Evolutionary conservation across 2,888 invertebrate genomes (phyloP).

Genomic region (Dasysyrphus albostriatus): DNA sequence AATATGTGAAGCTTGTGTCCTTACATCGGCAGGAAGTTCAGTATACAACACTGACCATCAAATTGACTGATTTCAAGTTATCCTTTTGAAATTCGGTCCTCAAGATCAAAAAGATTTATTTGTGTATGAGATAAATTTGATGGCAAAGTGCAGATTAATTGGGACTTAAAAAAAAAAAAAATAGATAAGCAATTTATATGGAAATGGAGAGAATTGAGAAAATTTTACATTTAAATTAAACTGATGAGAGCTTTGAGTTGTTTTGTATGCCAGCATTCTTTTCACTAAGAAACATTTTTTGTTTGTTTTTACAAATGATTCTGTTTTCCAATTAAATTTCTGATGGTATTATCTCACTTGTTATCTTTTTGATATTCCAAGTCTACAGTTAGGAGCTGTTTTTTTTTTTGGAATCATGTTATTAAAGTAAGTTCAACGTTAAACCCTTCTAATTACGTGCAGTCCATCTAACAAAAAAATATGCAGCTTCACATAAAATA

Average conservation of each 20-base stretch:
- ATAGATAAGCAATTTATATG: background rate
- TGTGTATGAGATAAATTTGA: background rate
- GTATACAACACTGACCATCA: background rate
- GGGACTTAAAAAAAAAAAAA: background rate
- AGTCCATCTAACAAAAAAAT: too few species aligned
- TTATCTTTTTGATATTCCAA: too few species aligned
- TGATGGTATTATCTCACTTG: too few species aligned
- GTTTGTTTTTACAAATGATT: too few species aligned
- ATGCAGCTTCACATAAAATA: too few species aligned
- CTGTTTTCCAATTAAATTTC: too few species aligned
- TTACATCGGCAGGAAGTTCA: background rate
- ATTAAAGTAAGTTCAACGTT: too few species aligned
- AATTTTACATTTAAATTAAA: too few species aligned
- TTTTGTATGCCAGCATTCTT: background rate
- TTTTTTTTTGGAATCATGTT: too few species aligned
- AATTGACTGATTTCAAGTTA: background rate
- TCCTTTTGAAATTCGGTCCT: background rate
- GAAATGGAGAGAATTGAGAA: background rate
- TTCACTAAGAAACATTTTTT: too few species aligned
- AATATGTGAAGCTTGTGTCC: background rate
- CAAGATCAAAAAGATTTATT: background rate
- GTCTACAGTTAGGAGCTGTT: too few species aligned
- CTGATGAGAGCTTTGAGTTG: background rate
- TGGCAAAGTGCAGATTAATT: background rate
- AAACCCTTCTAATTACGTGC: too few species aligned